phyloP scores from a whole-genome alignment of 2,113 vertebrate genomes.

The Entelurus aequoreus region DNA sequence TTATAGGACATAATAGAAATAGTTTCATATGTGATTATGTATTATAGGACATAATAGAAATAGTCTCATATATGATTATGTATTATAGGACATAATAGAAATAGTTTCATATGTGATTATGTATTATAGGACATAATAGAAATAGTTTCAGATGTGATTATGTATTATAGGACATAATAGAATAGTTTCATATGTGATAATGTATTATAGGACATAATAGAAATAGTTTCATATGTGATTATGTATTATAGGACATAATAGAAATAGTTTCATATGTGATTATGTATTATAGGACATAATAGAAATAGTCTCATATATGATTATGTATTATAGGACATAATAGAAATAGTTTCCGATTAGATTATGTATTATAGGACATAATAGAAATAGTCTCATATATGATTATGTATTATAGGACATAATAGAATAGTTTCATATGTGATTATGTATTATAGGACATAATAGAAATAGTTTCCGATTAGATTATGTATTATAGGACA shows the following conservation, averaged over 20 bases:
- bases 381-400: no score
- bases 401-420: not conserved
- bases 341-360: no score
- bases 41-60: not conserved
- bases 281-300: not conserved
- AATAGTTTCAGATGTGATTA: no score
- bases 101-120: no score
- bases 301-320: no score
- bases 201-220: not conserved
- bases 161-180: not conserved
- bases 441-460: not conserved
- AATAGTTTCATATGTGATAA: no score
- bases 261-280: no score
- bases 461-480: no score
- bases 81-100: not conserved
- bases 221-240: no score
- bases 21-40: no score
- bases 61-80: no score
- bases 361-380: not conserved
- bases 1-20: not conserved
- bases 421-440: no score
- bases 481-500: not conserved
- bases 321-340: not conserved
- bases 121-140: not conserved
- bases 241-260: not conserved